Conservation (phyloP, 1,140 invertebrate genomes). For the Polypedilum pembai region DNA sequence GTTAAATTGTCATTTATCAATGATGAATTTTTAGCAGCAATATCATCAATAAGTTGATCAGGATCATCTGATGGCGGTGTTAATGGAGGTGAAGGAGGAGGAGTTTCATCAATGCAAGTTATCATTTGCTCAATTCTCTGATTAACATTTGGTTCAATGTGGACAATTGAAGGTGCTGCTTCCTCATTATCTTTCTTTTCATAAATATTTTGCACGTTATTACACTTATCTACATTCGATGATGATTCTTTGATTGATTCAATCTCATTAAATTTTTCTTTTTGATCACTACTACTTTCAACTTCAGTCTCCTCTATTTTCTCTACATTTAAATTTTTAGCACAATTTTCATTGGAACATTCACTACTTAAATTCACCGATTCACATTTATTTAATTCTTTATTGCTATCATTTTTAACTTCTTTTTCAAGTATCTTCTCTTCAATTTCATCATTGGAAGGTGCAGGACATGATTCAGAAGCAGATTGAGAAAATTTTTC, state of each 20-base stretch:
- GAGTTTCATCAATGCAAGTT: too few species aligned
- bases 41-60: too few species aligned
- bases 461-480: background rate
- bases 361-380: constrained; percentile 1
- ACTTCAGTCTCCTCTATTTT: background rate
- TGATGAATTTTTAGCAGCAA: too few species aligned
- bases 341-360: background rate
- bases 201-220: background rate
- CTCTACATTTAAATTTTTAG: background rate
- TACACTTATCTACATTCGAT: background rate
- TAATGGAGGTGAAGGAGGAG: too few species aligned
- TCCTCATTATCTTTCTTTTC: background rate
- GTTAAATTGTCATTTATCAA: too few species aligned
- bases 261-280: background rate
- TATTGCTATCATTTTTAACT: background rate
- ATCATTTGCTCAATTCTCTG: too few species aligned
- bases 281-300: background rate
- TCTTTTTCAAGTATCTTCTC: background rate
- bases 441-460: background rate
- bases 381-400: background rate
- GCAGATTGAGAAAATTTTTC: background rate
- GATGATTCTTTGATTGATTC: background rate
- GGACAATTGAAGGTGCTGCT: background rate
- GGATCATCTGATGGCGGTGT: too few species aligned
- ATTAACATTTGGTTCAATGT: too few species aligned